Evolutionary conservation across 2,888 invertebrate species (phyloP), one percentile per base, ranked within the genome.

Genomic region (Thecocarcelia acutangulata): DNA sequence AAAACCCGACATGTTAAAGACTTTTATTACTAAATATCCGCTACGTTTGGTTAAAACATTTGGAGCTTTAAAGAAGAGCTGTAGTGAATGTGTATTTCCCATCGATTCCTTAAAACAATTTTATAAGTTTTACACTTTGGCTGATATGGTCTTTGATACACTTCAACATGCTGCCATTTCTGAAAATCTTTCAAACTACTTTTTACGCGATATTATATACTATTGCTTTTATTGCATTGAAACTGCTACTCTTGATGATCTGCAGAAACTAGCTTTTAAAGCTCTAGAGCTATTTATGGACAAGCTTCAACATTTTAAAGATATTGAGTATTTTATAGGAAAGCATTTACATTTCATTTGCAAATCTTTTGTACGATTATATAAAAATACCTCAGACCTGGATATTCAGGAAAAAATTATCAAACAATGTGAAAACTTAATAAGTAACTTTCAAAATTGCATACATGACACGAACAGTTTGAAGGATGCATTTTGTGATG

Each of bases 201-300:
- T 89, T 83, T 80, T 87, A 15, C 85, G 84, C 1, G 89, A 90
- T 63, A 85, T 86, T 46, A 85, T 89, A 61, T 87, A 85, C 54
- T 90, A 87, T 74, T 74, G 87, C 6, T 85, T 87, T 12, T 85
- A 86, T 48, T 75, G 74, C 15, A 52, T 82, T 33, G 66, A 66
- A 33, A 42, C 74, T 21, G 48, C 70, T 12, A 19, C 3, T 1
- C 15, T 70, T 3, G 42, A 50, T 46, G 59, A 61, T 33, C 17
- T 78, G 2, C 58, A 66, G 46, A 70, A 46, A 40, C 2, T 82
- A 1, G 61, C 82, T 1, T 70, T 82, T 56, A 75, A 11, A 17
- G 74, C 61, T 1, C n/a, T 82, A 9, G 78, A 75, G 52, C 78
- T 75, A 2, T 28, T 78, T 13, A 4, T 70, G 3, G 0, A 58